phyloP scores from a whole-genome alignment of 1,140 invertebrate species.

The Drosophila hydei region DNA sequence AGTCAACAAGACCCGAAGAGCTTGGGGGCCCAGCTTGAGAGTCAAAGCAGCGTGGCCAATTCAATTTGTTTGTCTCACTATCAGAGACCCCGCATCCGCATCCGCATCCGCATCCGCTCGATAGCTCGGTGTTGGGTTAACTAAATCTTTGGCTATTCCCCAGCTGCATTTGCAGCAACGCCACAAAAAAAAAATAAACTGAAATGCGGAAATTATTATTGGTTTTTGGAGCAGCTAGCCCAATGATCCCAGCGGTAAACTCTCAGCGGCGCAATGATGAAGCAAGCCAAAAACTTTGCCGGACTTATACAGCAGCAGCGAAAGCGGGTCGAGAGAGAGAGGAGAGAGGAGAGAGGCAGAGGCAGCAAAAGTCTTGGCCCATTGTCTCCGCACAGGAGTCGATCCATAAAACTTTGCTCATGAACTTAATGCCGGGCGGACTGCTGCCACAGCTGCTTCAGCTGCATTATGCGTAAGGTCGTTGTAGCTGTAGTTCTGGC shows the following conservation, averaged over 20 bases:
- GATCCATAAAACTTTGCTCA: slow-evolving; percentile 62
- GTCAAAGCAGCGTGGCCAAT: slow-evolving; percentile 62
- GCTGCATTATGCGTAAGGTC: slow-evolving; percentile 65
- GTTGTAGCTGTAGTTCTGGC: slow-evolving; percentile 7
- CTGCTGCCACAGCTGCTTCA: slow-evolving; percentile 5
- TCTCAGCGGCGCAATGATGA: slow-evolving; percentile 68
- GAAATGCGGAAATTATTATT: slow-evolving; percentile 74
- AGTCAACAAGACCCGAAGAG: slow-evolving; percentile 21
- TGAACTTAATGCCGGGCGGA: slow-evolving; percentile 63
- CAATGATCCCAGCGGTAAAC: slow-evolving; percentile 71
- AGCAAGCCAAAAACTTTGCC: slow-evolving; percentile 64
- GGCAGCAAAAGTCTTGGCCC: slow-evolving; percentile 23
- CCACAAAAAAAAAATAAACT: neutral
- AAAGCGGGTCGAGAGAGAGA: no score
- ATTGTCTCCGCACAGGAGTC: slow-evolving; percentile 51
- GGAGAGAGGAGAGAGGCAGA: neutral
- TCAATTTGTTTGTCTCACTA: slow-evolving; percentile 78
- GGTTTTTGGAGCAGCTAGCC: slow-evolving; percentile 68
- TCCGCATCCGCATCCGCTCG: slow-evolving; percentile 13
- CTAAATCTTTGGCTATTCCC: slow-evolving; percentile 67
- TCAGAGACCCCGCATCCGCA: slow-evolving; percentile 6
- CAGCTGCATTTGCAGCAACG: slow-evolving; percentile 61
- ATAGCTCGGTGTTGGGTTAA: slow-evolving; percentile 8
- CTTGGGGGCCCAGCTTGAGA: slow-evolving; percentile 6
- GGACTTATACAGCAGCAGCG: slow-evolving; percentile 30